Conservation (phyloP, 2,888 invertebrate species). For the Cryptops parisi region DNA sequence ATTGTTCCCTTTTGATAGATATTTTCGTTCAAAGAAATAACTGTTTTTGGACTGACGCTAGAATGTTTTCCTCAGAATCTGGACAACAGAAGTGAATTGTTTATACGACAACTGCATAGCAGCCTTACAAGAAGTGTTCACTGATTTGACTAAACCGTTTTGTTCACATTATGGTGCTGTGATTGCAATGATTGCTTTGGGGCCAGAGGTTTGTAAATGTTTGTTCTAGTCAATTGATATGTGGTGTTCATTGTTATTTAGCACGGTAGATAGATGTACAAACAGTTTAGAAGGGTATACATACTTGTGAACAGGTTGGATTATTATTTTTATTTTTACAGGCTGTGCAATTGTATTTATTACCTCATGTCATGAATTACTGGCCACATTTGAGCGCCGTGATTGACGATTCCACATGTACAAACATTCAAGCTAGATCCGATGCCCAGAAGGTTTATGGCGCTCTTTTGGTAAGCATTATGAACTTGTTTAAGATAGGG, state of each 20-base stretch:
- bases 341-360: constrained; percentile 27
- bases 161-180: constrained; percentile 33
- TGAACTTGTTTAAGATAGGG: too few relatives aligned
- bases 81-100: constrained; percentile 28
- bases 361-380: constrained; percentile 26
- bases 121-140: constrained; percentile 27
- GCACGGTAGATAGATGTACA: too few relatives aligned
- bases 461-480: constrained; percentile 27
- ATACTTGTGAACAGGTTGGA: too few relatives aligned
- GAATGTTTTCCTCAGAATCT: constrained; percentile 23
- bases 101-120: constrained; percentile 25
- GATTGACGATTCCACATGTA: constrained; percentile 24
- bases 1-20: too few relatives aligned
- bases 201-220: constrained; percentile 26
- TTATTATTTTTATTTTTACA: constrained; percentile 20
- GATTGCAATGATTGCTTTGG: constrained; percentile 28
- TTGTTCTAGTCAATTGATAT: not conserved
- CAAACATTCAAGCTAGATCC: constrained; percentile 24
- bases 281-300: too few relatives aligned
- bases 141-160: constrained; percentile 28
- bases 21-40: too few relatives aligned
- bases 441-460: constrained; percentile 30
- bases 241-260: not conserved
- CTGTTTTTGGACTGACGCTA: too few relatives aligned
- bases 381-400: constrained; percentile 27